Evolutionary conservation across 2,888 invertebrate species (phyloP), one percentile per base, ranked within the genome.

Genomic region (Lycia hirtaria): DNA sequence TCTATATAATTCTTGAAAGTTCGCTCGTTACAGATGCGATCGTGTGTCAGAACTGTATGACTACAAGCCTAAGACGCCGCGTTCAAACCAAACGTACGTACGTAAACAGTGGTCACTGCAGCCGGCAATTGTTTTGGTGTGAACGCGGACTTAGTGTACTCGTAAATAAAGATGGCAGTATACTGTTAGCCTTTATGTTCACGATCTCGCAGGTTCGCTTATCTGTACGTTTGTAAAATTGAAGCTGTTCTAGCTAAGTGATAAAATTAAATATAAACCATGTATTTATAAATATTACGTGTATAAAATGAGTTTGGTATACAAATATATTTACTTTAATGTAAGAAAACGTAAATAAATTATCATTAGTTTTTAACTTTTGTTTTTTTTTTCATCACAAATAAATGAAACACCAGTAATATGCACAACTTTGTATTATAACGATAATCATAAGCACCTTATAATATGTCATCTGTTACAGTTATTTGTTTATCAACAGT

Each of bases 381-480:
- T 43, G 14, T 24, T 52, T 41, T 19, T 32, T 35, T 19, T n/a
- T 17, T 17, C 5, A n/a, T 14, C 2, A 4, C 2, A 38, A 20
- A 32, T 15, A 71, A 76, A 75, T 69, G 75, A 79, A 79, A 80
- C 62, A 38, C 68, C 56, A 62, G 56, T 62, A 76, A 24, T 90
- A 90, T 90, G 91, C 92, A 92, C 91, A 92, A 91, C 89, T 89
- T 91, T 91, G 88, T 91, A 92, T 90, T 90, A 88, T 92, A 92
- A 91, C 91, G 89, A 90, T 91, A 89, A 84, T 89, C 87, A 89
- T 89, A 92, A 92, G 92, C 91, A 92, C 92, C 92, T 91, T 91
- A 91, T 82, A 88, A 87, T 88, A 88, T 88, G 88, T 90, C 85
- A 79, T 88, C 86, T 88, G 87, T 89, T 90, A 90, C 85, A 88